Conservation (phyloP, 2,888 invertebrate species). For the Capitulum mitella region DNA sequence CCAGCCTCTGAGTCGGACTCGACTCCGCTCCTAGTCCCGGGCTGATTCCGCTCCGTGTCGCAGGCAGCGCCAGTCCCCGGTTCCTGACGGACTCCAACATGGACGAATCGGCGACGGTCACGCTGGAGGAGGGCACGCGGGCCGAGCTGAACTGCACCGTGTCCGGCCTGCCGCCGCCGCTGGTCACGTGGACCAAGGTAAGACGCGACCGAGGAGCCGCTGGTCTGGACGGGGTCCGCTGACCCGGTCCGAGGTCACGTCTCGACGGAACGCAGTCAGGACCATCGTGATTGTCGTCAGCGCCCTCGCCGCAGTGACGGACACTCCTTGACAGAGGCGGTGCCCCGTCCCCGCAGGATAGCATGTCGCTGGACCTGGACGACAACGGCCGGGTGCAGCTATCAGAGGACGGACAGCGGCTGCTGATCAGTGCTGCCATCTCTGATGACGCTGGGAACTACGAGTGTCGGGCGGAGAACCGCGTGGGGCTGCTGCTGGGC, state of each 20-base stretch:
- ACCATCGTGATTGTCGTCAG: too few relatives aligned
- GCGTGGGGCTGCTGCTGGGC: neutral
- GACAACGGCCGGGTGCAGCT: constrained; percentile 6
- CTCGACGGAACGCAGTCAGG: too few relatives aligned
- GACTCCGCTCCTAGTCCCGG: too few relatives aligned
- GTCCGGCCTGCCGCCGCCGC: constrained; percentile 19
- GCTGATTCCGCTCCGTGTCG: too few relatives aligned
- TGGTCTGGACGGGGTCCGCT: too few relatives aligned
- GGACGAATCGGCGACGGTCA: neutral
- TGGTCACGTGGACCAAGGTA: constrained; percentile 29
- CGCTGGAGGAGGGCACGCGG: constrained; percentile 18
- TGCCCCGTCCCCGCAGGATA: too few relatives aligned
- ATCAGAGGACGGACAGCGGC: constrained; percentile 1
- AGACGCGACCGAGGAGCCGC: too few relatives aligned
- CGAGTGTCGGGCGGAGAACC: constrained; percentile 6
- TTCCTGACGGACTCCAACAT: neutral
- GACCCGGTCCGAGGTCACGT: too few relatives aligned
- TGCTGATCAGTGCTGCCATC: constrained; percentile 27
- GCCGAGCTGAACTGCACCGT: constrained; percentile 22
- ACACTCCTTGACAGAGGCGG: too few relatives aligned
- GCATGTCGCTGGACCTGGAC: neutral
- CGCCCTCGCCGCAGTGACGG: too few relatives aligned
- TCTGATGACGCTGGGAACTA: constrained; percentile 29
- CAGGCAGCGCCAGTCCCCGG: neutral
- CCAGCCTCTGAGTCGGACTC: too few relatives aligned